phyloP scores from a whole-genome alignment of 2,888 invertebrate species.

The Clistopyga incitator region DNA sequence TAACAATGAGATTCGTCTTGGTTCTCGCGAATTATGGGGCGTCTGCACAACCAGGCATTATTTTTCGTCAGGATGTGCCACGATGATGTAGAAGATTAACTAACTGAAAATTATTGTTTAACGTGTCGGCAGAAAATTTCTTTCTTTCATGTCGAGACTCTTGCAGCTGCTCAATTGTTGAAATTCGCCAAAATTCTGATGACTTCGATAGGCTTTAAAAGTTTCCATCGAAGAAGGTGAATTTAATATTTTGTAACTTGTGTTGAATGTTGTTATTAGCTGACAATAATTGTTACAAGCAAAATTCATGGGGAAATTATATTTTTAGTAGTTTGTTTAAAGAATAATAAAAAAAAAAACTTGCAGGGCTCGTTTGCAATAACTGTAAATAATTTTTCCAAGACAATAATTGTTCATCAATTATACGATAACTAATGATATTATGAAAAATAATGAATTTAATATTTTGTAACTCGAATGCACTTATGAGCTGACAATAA shows the following conservation, averaged over 20 bases:
- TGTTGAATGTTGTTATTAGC: too few species aligned
- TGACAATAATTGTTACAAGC: too few species aligned
- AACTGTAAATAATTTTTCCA: too few species aligned
- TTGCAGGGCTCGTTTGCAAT: too few species aligned
- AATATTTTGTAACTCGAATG: neutral
- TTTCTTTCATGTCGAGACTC: neutral
- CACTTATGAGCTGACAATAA: too few species aligned
- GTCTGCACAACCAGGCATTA: slow-evolving; percentile 71
- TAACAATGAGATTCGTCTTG: slow-evolving; percentile 72
- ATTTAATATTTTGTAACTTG: neutral
- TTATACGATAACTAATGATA: too few species aligned
- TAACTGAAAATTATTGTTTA: slow-evolving; percentile 63
- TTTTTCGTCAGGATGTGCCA: slow-evolving; percentile 42
- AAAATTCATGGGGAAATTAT: too few species aligned
- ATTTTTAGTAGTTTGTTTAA: too few species aligned
- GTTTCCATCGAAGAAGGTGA: neutral
- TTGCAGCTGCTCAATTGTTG: neutral
- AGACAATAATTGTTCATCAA: too few species aligned
- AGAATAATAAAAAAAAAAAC: too few species aligned
- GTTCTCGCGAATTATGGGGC: slow-evolving; percentile 69
- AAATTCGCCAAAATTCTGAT: neutral
- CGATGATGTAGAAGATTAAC: slow-evolving; percentile 52
- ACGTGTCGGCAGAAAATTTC: slow-evolving; percentile 31
- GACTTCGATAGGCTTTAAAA: too few species aligned
- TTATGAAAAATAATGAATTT: too few species aligned